Conservation (phyloP, 2,113 vertebrate genomes). For the Octodon degus region DNA sequence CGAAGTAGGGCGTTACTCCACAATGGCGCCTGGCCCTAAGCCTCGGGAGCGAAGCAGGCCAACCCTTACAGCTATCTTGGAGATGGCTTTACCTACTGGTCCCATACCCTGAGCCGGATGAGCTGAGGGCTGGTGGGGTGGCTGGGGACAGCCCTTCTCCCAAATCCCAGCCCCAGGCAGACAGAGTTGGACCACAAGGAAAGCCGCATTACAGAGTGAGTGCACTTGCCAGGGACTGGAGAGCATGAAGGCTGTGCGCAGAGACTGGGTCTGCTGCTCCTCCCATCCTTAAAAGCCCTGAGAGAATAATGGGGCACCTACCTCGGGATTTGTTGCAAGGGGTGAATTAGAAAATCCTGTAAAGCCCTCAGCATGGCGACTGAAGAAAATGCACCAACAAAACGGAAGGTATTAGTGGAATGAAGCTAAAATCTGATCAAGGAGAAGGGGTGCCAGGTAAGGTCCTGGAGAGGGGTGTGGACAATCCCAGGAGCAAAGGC, state of each 20-base stretch:
- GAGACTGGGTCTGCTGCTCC: neutral
- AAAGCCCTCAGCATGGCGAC: neutral
- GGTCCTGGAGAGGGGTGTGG: neutral
- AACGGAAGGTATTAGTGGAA: neutral
- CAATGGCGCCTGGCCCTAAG: neutral
- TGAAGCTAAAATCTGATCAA: neutral
- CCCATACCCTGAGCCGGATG: neutral
- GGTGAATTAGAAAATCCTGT: neutral
- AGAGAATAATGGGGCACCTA: neutral
- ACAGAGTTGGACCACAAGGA: neutral
- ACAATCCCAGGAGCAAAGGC: neutral
- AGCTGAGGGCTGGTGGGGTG: too few species aligned
- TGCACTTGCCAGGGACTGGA: neutral
- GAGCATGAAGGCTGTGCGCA: neutral
- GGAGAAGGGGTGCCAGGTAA: neutral
- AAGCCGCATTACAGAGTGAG: neutral
- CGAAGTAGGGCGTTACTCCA: neutral
- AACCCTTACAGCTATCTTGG: neutral
- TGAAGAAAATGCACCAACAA: neutral
- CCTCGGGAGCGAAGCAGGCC: neutral
- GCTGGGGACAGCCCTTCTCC: neutral
- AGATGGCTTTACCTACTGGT: neutral
- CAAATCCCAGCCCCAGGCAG: neutral
- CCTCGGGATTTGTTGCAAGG: neutral
- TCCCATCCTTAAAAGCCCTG: neutral